phyloP scores from a whole-genome alignment of 2,888 invertebrate species.

The Heliconius aoede region DNA sequence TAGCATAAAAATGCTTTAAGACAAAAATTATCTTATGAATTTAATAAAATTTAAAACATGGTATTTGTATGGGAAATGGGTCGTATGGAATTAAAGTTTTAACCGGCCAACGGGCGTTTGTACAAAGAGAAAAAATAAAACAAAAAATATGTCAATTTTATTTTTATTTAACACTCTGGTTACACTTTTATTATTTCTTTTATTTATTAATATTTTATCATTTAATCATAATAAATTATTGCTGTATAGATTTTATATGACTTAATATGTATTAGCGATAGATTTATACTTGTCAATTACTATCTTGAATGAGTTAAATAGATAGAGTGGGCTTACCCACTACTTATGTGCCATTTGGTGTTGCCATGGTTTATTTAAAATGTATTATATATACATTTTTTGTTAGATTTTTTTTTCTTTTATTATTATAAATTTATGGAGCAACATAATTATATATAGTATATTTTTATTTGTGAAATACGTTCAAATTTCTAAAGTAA shows the following conservation, averaged over 20 bases:
- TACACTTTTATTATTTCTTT: background rate
- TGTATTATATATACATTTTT: background rate
- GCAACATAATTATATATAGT: too few relatives aligned
- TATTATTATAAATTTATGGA: background rate
- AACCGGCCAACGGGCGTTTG: background rate
- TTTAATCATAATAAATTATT: background rate
- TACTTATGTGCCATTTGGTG: conserved; percentile 33
- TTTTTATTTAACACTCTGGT: background rate
- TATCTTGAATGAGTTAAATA: conserved; percentile 62
- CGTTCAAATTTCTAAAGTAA: too few relatives aligned
- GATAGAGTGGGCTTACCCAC: conserved; percentile 47
- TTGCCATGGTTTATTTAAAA: conserved; percentile 16
- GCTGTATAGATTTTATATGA: background rate
- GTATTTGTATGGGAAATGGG: conserved; percentile 66
- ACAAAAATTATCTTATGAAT: conserved; percentile 81
- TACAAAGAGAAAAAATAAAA: background rate
- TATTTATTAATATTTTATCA: background rate
- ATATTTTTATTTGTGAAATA: background rate
- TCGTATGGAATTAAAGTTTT: conserved; percentile 5
- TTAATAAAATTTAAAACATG: conserved; percentile 74
- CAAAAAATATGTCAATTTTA: background rate
- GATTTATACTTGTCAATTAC: conserved; percentile 76
- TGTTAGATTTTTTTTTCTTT: background rate
- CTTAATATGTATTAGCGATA: conserved; percentile 59
- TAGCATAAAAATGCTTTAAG: conserved; percentile 81